A percentile compares a stretch with the other conserved stretches of the same genome.
Evolutionary conservation across 2,888 invertebrate genomes (phyloP).

Genomic region (Eremobia ochroleuca): DNA sequence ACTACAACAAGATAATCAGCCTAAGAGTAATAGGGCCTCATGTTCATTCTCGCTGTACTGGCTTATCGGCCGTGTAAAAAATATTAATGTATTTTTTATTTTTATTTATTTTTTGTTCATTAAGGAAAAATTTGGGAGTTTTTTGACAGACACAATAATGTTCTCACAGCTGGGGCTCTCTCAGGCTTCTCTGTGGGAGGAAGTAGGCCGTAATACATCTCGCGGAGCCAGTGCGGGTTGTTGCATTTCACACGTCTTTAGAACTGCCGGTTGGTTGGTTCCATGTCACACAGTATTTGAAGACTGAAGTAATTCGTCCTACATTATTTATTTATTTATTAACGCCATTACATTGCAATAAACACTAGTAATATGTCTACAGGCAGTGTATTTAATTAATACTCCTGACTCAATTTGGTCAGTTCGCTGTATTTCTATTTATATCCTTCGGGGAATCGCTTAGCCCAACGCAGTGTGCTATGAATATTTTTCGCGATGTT

Average conservation of each 20-base stretch:
- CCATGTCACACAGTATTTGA: not conserved
- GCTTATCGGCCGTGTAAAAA: too few species aligned
- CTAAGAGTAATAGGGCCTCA: not conserved
- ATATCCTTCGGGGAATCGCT: constrained; percentile 49
- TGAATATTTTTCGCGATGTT: constrained; percentile 39
- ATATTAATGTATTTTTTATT: too few species aligned
- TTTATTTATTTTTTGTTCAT: too few species aligned
- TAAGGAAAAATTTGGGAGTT: not conserved
- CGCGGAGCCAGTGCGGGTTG: not conserved
- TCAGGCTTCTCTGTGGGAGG: not conserved
- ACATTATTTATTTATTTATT: not conserved
- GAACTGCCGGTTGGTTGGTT: not conserved
- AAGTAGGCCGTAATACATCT: not conserved
- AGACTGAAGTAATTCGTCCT: not conserved
- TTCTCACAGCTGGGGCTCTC: not conserved
- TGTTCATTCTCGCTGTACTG: too few species aligned
- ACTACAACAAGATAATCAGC: not conserved
- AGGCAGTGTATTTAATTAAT: constrained; percentile 51
- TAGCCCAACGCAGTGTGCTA: constrained; percentile 19
- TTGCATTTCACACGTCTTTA: not conserved
- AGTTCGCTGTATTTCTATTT: constrained; percentile 51
- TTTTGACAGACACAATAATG: not conserved
- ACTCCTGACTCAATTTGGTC: constrained; percentile 46
- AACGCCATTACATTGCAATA: constrained; percentile 10
- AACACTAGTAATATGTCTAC: constrained; percentile 8